Conservation (phyloP, 2,113 vertebrate genomes). For the Chloropsis hardwickii region DNA sequence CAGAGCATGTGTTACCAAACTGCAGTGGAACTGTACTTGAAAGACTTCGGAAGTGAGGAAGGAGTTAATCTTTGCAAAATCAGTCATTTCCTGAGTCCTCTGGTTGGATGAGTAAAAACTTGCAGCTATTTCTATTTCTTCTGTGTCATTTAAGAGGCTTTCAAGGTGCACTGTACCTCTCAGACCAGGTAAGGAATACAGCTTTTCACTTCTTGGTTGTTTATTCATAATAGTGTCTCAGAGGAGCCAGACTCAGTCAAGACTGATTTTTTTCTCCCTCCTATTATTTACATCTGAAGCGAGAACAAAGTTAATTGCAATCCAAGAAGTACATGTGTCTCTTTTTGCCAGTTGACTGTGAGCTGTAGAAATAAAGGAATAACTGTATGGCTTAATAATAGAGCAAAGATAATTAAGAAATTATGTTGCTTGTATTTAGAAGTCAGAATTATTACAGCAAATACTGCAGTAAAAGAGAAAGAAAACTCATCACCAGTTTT, state of each 20-base stretch:
- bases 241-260: background rate
- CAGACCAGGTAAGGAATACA: slow-evolving; percentile 58
- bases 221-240: background rate
- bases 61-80: slow-evolving; percentile 51
- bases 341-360: background rate
- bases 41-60: slow-evolving; percentile 6
- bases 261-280: background rate
- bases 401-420: background rate
- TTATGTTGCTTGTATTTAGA: background rate
- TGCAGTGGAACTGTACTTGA: background rate
- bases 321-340: background rate
- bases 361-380: background rate
- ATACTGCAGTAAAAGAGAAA: background rate
- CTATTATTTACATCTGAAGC: background rate
- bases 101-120: slow-evolving; percentile 29
- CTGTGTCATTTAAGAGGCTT: slow-evolving; percentile 30
- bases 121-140: slow-evolving; percentile 43
- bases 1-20: background rate
- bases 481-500: background rate
- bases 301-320: slow-evolving; percentile 9
- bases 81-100: slow-evolving; percentile 67
- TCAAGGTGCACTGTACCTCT: slow-evolving; percentile 25
- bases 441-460: background rate
- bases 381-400: background rate
- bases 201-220: slow-evolving; percentile 25